These are phyloP conservation scores for Geotrupes spiniger DNA, from an alignment of 2,888 invertebrate genomes.

Conservation along the genomic window DNA sequence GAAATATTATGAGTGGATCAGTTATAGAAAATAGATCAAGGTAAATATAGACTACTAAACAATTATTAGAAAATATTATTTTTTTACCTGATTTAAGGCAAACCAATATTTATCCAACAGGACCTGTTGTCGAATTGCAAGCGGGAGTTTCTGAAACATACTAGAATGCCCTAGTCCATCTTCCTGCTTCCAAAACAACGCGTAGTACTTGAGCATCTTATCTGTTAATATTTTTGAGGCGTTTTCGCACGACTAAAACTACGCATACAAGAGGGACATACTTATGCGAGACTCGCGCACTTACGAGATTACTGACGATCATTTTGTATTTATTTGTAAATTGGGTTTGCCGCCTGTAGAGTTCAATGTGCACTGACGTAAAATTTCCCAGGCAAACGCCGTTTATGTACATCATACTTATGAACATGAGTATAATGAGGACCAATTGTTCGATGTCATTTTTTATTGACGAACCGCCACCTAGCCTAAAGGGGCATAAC, in stretches of 20 bases:
- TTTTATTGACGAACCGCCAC: slow-evolving; percentile 14
- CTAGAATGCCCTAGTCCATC: slow-evolving; percentile 14
- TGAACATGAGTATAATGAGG: slow-evolving; percentile 13
- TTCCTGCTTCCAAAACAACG: slow-evolving; percentile 16
- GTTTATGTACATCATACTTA: slow-evolving; percentile 17
- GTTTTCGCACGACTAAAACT: slow-evolving; percentile 12
- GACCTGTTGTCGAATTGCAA: slow-evolving; percentile 18
- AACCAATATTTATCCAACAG: slow-evolving; percentile 27
- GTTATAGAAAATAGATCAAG: too few species aligned
- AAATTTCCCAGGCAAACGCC: slow-evolving; percentile 17
- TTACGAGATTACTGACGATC: slow-evolving; percentile 16
- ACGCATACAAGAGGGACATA: too few species aligned
- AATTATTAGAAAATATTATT: too few species aligned
- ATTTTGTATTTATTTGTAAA: slow-evolving; percentile 19
- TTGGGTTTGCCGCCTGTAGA: slow-evolving; percentile 15
- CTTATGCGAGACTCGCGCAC: too few species aligned
- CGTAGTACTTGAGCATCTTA: slow-evolving; percentile 17
- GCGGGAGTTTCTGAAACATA: slow-evolving; percentile 18
- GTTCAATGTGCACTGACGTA: slow-evolving; percentile 15
- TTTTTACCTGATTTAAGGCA: slow-evolving; percentile 21
- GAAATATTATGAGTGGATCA: too few species aligned
- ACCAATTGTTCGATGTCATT: slow-evolving; percentile 13
- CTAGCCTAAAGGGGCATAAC: too few species aligned
- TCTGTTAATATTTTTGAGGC: slow-evolving; percentile 14
- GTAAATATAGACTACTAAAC: too few species aligned